Evolutionary conservation across 1,140 invertebrate genomes (phyloP).

Genomic region (Neoseiulus cucumeris): DNA sequence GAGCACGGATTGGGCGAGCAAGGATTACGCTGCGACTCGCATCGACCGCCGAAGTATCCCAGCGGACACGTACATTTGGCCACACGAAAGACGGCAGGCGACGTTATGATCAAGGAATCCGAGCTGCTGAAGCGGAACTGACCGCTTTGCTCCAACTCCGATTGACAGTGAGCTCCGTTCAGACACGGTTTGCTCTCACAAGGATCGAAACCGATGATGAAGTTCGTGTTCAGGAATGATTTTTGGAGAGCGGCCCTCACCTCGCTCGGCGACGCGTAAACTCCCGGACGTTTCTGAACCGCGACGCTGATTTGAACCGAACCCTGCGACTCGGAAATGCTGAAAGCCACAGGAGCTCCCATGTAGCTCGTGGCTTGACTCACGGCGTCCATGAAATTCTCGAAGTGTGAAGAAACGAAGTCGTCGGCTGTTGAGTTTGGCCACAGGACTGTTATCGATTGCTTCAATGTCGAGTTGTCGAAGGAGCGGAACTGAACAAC

Average conservation of each 20-base stretch:
- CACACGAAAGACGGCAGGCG: slow-evolving; percentile 50
- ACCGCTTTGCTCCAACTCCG: slow-evolving; percentile 40
- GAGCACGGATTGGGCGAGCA: slow-evolving; percentile 75
- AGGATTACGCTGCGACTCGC: slow-evolving; percentile 63
- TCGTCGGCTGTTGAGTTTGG: slow-evolving; percentile 44
- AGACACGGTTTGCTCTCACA: slow-evolving; percentile 25
- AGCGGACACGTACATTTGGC: slow-evolving; percentile 55
- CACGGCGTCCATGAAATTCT: slow-evolving; percentile 45
- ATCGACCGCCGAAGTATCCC: slow-evolving; percentile 51
- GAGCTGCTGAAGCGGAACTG: slow-evolving; percentile 46
- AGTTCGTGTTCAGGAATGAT: not conserved
- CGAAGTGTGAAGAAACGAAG: slow-evolving; percentile 52
- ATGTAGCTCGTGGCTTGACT: slow-evolving; percentile 29
- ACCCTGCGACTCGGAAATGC: slow-evolving; percentile 15
- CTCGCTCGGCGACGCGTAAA: slow-evolving; percentile 16
- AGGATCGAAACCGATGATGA: slow-evolving; percentile 24
- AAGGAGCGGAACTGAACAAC: slow-evolving; percentile 57
- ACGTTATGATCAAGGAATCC: slow-evolving; percentile 51
- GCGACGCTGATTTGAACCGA: slow-evolving; percentile 19
- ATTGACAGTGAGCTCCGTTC: slow-evolving; percentile 38
- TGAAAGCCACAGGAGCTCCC: slow-evolving; percentile 16
- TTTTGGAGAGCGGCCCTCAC: not conserved
- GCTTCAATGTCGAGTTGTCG: slow-evolving; percentile 54
- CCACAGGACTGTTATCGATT: slow-evolving; percentile 54
- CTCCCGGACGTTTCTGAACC: slow-evolving; percentile 13